Percentiles rank a stretch among this genome's conserved stretches.
Evolutionary conservation across 2,888 invertebrate genomes (phyloP).

Genomic region (Thecocarcelia acutangulata): DNA sequence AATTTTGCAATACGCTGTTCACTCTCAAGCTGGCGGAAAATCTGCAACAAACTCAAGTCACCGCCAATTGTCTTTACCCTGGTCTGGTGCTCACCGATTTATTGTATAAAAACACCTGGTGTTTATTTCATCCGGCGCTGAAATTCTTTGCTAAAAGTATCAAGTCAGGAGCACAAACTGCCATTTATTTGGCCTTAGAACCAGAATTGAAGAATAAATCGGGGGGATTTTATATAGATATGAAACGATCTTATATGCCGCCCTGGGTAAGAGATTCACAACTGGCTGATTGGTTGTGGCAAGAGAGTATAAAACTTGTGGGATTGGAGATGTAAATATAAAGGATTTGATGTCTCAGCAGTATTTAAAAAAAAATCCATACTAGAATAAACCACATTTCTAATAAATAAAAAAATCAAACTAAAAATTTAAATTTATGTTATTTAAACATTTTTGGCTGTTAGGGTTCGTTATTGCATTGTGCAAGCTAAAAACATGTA

Average conservation of each 20-base stretch:
- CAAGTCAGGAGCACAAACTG: conserved; percentile 56
- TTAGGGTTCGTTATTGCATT: too few relatives aligned
- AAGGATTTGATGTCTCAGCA: neutral
- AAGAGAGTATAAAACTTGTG: conserved; percentile 57
- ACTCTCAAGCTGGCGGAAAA: conserved; percentile 38
- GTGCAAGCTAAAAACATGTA: too few relatives aligned
- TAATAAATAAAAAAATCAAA: too few relatives aligned
- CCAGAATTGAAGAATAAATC: conserved; percentile 39
- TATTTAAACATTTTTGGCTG: too few relatives aligned
- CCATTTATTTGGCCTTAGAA: conserved; percentile 59
- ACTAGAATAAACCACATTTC: too few relatives aligned
- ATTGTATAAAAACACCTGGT: conserved; percentile 49
- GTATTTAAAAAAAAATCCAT: too few relatives aligned
- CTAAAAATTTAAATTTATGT: too few relatives aligned
- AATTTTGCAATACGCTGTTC: conserved; percentile 56
- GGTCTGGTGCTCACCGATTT: conserved; percentile 57
- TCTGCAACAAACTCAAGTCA: conserved; percentile 31
- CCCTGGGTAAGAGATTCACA: conserved; percentile 42
- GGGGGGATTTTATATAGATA: conserved; percentile 59
- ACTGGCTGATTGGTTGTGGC: conserved; percentile 60
- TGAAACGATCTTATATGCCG: conserved; percentile 41
- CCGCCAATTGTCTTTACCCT: conserved; percentile 60
- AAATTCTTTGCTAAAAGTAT: conserved; percentile 40
- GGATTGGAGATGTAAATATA: conserved; percentile 3
- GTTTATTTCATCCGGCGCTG: conserved; percentile 51